phyloP scores from a whole-genome alignment of 2,113 vertebrate species.

The Salvelinus fontinalis region DNA sequence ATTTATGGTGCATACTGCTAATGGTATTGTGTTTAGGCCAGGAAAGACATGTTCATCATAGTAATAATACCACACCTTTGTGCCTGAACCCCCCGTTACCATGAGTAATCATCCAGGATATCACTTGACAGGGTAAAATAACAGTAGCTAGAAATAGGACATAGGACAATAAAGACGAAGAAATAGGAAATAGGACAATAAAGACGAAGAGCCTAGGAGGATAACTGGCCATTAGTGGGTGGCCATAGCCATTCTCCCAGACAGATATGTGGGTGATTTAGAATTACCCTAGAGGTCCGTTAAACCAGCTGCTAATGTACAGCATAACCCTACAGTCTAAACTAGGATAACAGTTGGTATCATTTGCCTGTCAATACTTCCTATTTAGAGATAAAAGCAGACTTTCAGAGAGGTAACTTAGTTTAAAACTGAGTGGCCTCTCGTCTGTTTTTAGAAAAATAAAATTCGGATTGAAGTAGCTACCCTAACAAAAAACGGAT shows the following conservation, averaged over 20 bases:
- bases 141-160: conserved; percentile 49
- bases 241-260: conserved; percentile 45
- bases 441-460: too few relatives aligned
- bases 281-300: conserved; percentile 52
- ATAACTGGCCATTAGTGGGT: conserved; percentile 44
- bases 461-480: neutral
- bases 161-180: conserved; percentile 49
- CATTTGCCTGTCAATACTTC: conserved; percentile 47
- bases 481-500: neutral
- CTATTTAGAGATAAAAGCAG: neutral
- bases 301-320: conserved; percentile 55
- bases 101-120: conserved; percentile 68
- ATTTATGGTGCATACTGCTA: too few relatives aligned
- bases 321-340: conserved; percentile 46
- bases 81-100: conserved; percentile 24
- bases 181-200: conserved; percentile 31
- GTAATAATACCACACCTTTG: neutral
- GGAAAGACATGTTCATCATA: too few relatives aligned
- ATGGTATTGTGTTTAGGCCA: neutral
- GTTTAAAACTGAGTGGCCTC: too few relatives aligned
- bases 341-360: conserved; percentile 29
- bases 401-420: neutral
- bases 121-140: conserved; percentile 62
- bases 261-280: conserved; percentile 56
- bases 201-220: conserved; percentile 53